Conservation (phyloP, 1,140 invertebrate species). For the Araneus ventricosus region DNA sequence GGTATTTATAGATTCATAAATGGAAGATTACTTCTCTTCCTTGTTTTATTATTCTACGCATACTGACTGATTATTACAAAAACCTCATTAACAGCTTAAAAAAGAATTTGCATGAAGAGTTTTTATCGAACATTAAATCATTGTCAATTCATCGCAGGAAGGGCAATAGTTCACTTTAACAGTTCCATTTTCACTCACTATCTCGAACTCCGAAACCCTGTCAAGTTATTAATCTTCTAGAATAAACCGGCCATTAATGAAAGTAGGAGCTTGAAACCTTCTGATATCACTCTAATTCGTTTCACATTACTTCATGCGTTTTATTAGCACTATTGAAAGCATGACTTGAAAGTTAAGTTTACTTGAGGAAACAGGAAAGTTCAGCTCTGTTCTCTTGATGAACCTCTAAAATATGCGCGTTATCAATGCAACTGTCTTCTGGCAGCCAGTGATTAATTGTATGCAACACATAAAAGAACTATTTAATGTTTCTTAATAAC, state of each 20-base stretch:
- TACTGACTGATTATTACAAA: background rate
- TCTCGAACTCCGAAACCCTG: background rate
- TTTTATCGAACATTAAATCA: conserved; percentile 9
- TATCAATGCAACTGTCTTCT: too few species aligned
- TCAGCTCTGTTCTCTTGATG: background rate
- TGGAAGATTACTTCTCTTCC: too few species aligned
- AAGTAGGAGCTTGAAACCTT: background rate
- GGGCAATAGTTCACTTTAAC: conserved; percentile 9
- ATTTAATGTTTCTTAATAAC: too few species aligned
- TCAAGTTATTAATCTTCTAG: background rate
- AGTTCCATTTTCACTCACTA: background rate
- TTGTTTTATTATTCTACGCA: background rate
- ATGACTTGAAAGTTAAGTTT: conserved; percentile 12
- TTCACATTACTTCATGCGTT: background rate
- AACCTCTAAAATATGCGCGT: background rate
- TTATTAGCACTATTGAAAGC: background rate
- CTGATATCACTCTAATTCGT: conserved; percentile 22
- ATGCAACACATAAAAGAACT: too few species aligned
- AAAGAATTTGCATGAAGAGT: background rate
- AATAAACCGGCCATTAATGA: background rate
- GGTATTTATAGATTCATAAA: too few species aligned
- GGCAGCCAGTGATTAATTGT: too few species aligned
- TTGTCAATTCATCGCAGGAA: background rate
- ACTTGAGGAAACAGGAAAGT: background rate
- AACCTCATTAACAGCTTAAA: background rate